Evolutionary conservation across 2,113 vertebrate genomes (phyloP).

Genomic region (Poecilia latipinna): DNA sequence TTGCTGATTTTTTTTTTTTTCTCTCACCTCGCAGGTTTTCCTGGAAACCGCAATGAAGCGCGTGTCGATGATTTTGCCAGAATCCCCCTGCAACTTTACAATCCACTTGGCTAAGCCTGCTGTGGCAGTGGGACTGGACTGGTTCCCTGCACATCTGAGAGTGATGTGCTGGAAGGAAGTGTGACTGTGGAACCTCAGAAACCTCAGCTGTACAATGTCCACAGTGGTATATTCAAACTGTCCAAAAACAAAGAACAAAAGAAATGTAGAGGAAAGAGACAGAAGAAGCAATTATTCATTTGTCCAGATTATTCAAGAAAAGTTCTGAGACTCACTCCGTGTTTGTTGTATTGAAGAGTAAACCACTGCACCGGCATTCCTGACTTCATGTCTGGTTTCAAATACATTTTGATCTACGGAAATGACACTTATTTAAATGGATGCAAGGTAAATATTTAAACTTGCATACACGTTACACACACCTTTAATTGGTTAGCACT

Average conservation of each 20-base stretch:
- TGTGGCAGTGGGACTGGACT: neutral
- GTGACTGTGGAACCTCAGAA: constrained; percentile 78
- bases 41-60: constrained; percentile 45
- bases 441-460: neutral
- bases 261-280: neutral
- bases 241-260: neutral
- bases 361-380: constrained; percentile 47
- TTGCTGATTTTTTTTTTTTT: neutral
- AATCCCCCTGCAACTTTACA: constrained; percentile 72
- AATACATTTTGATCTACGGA: constrained; percentile 59
- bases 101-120: constrained; percentile 8
- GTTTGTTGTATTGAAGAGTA: constrained; percentile 53
- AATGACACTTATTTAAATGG: neutral
- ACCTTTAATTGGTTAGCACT: neutral
- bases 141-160: constrained; percentile 54
- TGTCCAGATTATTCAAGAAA: neutral
- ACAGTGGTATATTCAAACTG: constrained; percentile 77
- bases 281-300: neutral
- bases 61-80: constrained; percentile 59
- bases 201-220: constrained; percentile 80
- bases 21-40: constrained; percentile 67
- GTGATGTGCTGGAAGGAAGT: constrained; percentile 72
- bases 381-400: constrained; percentile 34
- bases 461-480: neutral
- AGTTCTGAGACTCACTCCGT: constrained; percentile 50